Base-by-base conservation (phyloP, 92 coral and sea anemone species). In the Pocillopora grandis region DNA sequence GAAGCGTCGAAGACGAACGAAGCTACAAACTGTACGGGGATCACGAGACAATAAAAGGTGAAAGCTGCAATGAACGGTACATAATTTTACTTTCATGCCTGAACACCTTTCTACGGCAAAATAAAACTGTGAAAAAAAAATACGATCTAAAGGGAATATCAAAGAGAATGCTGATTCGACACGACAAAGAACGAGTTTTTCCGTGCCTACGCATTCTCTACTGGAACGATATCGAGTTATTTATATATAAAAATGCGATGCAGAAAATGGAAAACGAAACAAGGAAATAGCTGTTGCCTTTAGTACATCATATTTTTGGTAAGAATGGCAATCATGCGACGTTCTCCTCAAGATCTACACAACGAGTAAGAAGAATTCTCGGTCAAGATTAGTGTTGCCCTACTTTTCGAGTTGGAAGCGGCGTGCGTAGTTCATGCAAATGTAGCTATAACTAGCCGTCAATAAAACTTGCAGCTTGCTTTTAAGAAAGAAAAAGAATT, bases 351-450 rank as follows among this genome's bases (percentile, higher is more conserved):
- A 82, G 62, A 2, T 62, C 9, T 42, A 18, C 62, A n/a, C 48
- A 58, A 58, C 13, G 7, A 19, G 27, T 56, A 76, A 42, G 36
- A 35, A 72, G 62, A 42, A 35, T 82, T 62, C 60, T 20, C 17
- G 17, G 23, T 18, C 48, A 17, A 82, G 63, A 37, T 27, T 37
- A 27, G 5, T n/a, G 65, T 62, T 61, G 72, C 56, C 79, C 79
- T 52, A 71, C 71, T 23, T 12, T 23, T 72, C 31, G 31, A 58
- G n/a, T 20, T 42, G 3, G 17, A 57, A 71, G 77, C 87, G 90
- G 94, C 87, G 87, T 90, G 91, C 83, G 84, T 79, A 82, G 5
- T 35, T 68, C 60, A 80, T 90, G 90, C 93, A 90, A 88, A 90
- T 87, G 84, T 77, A 71, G 78, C 56, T 61, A 89, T 36, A 27